A percentile compares a stretch with the other conserved stretches of the same genome.
Conservation (phyloP, 1,140 invertebrate genomes). For the Ylistrum balloti region DNA sequence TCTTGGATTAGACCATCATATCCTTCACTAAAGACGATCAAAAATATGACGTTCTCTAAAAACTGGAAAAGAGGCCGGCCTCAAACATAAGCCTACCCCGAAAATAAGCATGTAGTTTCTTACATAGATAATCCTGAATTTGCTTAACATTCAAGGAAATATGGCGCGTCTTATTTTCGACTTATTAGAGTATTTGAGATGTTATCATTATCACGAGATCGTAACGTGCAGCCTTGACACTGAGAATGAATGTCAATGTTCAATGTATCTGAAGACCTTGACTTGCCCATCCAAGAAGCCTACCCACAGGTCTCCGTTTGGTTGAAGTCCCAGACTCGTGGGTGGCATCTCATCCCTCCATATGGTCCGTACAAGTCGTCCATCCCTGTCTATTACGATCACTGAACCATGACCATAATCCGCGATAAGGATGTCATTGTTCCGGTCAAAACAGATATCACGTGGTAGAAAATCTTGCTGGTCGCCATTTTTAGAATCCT, state of each 20-base stretch:
- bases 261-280: constrained; percentile 4
- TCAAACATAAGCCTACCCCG: no score
- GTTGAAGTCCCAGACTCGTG: neutral
- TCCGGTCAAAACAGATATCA: constrained; percentile 5
- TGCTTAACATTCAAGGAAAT: no score
- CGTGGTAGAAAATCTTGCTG: neutral
- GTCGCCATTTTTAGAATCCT: neutral
- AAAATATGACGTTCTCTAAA: no score
- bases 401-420: neutral
- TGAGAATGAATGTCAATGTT: neutral
- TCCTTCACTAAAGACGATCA: no score
- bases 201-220: no score
- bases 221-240: no score
- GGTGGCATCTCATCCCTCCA: neutral
- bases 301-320: constrained; percentile 17
- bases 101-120: no score
- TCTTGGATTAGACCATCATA: no score
- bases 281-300: neutral
- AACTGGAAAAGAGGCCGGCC: no score
- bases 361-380: neutral
- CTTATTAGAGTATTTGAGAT: no score
- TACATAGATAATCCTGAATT: no score
- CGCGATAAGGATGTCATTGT: constrained; percentile 14
- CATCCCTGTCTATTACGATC: constrained; percentile 7
- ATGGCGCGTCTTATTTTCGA: no score